Conservation (phyloP, 1,140 invertebrate species). For the Phocides pigmalion region DNA sequence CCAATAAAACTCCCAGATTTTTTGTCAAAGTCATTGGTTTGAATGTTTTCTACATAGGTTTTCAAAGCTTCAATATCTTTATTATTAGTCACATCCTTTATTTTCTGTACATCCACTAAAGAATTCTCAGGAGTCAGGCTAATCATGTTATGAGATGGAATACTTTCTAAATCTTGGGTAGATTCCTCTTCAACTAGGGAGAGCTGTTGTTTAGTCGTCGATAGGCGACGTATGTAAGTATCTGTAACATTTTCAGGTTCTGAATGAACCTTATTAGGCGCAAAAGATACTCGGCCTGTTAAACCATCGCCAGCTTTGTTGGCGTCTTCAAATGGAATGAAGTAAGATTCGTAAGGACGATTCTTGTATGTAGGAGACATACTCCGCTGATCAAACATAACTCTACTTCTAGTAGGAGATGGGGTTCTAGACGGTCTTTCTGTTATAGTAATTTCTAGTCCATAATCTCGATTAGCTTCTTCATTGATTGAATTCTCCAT, state of each 20-base stretch:
- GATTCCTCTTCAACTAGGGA: slow-evolving; percentile 82
- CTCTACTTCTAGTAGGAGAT: slow-evolving; percentile 54
- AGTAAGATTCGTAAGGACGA: slow-evolving; percentile 63
- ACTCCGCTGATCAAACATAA: slow-evolving; percentile 47
- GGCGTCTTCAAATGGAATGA: slow-evolving; percentile 55
- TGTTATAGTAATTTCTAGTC: slow-evolving; percentile 69
- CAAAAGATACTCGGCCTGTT: slow-evolving; percentile 59
- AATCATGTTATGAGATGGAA: slow-evolving; percentile 49
- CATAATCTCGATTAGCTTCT: slow-evolving; percentile 53
- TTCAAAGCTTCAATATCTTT: slow-evolving; percentile 29
- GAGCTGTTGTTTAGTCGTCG: slow-evolving; percentile 67
- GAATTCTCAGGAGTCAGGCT: slow-evolving; percentile 49
- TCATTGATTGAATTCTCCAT: slow-evolving; percentile 50
- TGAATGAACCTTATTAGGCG: slow-evolving; percentile 42
- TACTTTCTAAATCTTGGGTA: slow-evolving; percentile 75
- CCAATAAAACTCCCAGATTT: slow-evolving; percentile 39
- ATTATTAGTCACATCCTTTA: slow-evolving; percentile 20
- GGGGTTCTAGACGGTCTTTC: slow-evolving; percentile 51
- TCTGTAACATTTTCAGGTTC: slow-evolving; percentile 55
- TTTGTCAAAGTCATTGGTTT: slow-evolving; percentile 45
- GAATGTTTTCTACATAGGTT: slow-evolving; percentile 39
- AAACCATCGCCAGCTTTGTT: slow-evolving; percentile 48
- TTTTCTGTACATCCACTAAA: slow-evolving; percentile 39
- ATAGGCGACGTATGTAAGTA: slow-evolving; percentile 54
- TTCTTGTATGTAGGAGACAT: slow-evolving; percentile 56